Evolutionary conservation across 2,113 vertebrate genomes (phyloP), one percentile per base, ranked within the genome.

Genomic region (Myocastor coypus): DNA sequence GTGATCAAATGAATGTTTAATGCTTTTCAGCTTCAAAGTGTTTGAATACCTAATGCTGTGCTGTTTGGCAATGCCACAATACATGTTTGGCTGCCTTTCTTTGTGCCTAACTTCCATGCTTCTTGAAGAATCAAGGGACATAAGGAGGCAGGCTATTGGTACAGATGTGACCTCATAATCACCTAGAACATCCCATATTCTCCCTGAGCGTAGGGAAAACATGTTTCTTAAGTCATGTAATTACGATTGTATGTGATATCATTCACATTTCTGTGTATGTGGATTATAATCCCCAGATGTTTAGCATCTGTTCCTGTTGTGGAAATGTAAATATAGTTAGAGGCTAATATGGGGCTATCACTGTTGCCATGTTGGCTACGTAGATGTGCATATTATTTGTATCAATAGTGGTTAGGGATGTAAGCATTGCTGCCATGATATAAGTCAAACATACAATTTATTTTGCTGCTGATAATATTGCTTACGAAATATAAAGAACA

Each of bases 251-350:
- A 93, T 87, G n/a, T 61, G 55, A 42, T 86, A 61, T 55, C 46
- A 42, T 86, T 96, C 68, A 34, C 93, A 68, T 91, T 94, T 87
- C 73, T 83, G 61, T 82, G 88, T 91, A 34, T 57, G 26, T 66
- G 83, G 3, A 73, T 50, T 91, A n/a, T 40, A 59, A 46, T 89
- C 52, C 37, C 61, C 24, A 91, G 57, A 37, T 73, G 73, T 63
- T 59, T 86, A 22, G 37, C 83, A 92, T 85, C 95, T 85, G 26
- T 30, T 96, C 20, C 19, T 89, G 66, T 91, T 92, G 91, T 42
- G 86, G 52, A 91, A 96, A 96, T 89, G 83, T 66, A 88, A 96
- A 92, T 91, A 32, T 94, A 95, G 85, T 85, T 95, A 86, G 37
- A 92, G 52, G 46, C 77, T 95, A 92, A 92, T 92, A 37, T 77